A percentile compares a stretch with the other conserved stretches of the same genome.
Evolutionary conservation across 2,113 vertebrate genomes (phyloP).

Genomic region (Gymnobelideus leadbeateri): DNA sequence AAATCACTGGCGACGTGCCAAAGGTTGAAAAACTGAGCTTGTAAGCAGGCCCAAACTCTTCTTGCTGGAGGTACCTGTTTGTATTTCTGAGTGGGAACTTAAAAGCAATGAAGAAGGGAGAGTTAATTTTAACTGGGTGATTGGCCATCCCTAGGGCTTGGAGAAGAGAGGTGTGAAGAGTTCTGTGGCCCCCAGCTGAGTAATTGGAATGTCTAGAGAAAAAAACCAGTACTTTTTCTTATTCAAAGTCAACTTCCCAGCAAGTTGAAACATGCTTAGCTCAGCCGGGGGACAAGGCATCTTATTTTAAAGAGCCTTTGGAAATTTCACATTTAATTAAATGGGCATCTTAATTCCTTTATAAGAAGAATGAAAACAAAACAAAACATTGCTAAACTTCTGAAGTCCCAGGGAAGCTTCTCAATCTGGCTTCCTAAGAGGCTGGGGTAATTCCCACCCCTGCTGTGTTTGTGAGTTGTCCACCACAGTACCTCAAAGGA

Average conservation of each 20-base stretch:
- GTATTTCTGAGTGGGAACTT: neutral
- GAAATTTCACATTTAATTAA: slow-evolving; percentile 60
- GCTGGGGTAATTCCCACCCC: neutral
- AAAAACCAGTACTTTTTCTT: slow-evolving; percentile 35
- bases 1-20: neutral
- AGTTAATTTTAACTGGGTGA: slow-evolving; percentile 2
- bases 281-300: slow-evolving; percentile 47
- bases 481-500: neutral
- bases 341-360: slow-evolving; percentile 21
- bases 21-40: neutral
- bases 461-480: neutral
- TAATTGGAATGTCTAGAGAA: neutral
- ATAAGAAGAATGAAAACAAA: slow-evolving; percentile 58
- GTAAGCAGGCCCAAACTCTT: neutral
- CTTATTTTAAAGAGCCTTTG: slow-evolving; percentile 3
- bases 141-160: neutral
- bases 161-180: neutral
- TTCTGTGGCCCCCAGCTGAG: neutral
- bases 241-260: slow-evolving; percentile 38
- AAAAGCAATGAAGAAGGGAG: neutral
- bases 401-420: slow-evolving; percentile 1
- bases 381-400: slow-evolving; percentile 47
- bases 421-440: slow-evolving; percentile 11
- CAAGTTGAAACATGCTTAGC: slow-evolving; percentile 54
- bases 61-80: neutral